Base-by-base conservation (phyloP, 2,888 invertebrate species). In the Amorpha juglandis region DNA sequence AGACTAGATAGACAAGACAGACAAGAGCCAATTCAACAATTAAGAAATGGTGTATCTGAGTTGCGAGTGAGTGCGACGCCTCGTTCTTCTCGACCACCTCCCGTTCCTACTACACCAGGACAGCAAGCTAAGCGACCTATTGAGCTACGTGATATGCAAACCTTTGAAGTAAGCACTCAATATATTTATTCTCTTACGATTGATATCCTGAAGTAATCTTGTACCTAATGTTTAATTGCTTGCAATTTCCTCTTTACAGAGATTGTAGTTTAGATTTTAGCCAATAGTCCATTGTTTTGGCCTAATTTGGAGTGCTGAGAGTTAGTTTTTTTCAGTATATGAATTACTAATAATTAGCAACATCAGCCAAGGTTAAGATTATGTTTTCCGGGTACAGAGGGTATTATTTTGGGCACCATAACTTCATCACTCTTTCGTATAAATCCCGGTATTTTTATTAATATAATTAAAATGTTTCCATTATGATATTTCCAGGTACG, bases 61-160 rank as follows among this genome's bases (percentile, higher is more conserved):
- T 75, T 93, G 63, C 83, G 92, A 62, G 93, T 92, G 53, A 93
- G 92, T 70, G 83, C 88, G 1, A 91, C 91, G 3, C 92, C 93
- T 1, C 78, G 93, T 45, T 81, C 89, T 1, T 78, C 90, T 0
- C 81, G 89, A 11, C 92, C 92, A 6, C 92, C 93, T 1, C 91
- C 90, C 0, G 88, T 81, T 3, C 91, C 91, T 0, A 89, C 90
- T 0, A 67, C 79, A 0, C 63, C 78, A 0, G 74, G 70, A 8
- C 84, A 81, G 47, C 75, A 75, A 3, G 77, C 68, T 16, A 91
- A 89, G 71, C 84, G 89, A 50, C 90, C 90, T 21, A 89, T 91
- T 51, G 94, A 94, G 72, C 91, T 90, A 16, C 84, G 90, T 71
- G 93, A 93, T 78, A 77, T 87, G 72, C 87, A 90, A 68, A 79